Evolutionary conservation across 2,797 vertebrate genomes (phyloP).

Genomic region (Spinus pinus): DNA sequence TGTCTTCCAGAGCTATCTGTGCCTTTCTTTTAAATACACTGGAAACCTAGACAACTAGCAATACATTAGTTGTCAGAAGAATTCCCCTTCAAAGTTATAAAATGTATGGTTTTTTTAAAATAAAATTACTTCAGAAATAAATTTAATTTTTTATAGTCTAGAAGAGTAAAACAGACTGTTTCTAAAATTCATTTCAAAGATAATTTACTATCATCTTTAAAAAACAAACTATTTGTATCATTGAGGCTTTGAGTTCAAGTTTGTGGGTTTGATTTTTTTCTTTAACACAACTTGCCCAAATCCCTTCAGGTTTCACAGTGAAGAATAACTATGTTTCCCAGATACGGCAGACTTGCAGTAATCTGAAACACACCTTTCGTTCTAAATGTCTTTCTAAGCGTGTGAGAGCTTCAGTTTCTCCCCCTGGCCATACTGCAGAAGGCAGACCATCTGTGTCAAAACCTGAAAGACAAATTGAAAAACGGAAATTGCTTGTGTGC

Average conservation of each 20-base stretch:
- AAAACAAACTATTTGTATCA: neutral
- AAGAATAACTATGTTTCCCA: neutral
- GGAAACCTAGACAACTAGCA: neutral
- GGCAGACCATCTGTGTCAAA: constrained; percentile 91
- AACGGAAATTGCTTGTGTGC: neutral
- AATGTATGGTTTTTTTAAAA: neutral
- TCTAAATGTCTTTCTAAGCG: constrained; percentile 92
- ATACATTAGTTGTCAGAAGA: neutral
- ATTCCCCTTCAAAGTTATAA: neutral
- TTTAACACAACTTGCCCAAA: neutral
- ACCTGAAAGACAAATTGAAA: constrained; percentile 73
- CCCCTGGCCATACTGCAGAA: constrained; percentile 92
- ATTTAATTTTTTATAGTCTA: neutral
- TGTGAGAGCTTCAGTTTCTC: constrained; percentile 93
- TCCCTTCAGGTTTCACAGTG: neutral
- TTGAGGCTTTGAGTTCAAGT: neutral
- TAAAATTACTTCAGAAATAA: neutral
- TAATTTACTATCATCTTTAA: neutral
- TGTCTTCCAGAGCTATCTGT: neutral
- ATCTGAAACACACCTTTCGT: constrained; percentile 82
- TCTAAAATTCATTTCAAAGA: neutral
- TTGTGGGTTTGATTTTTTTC: neutral
- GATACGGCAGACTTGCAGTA: neutral
- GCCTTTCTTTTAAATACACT: neutral
- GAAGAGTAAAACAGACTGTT: neutral